phyloP scores from a whole-genome alignment of 2,113 vertebrate species.

The Hyperopisus bebe region DNA sequence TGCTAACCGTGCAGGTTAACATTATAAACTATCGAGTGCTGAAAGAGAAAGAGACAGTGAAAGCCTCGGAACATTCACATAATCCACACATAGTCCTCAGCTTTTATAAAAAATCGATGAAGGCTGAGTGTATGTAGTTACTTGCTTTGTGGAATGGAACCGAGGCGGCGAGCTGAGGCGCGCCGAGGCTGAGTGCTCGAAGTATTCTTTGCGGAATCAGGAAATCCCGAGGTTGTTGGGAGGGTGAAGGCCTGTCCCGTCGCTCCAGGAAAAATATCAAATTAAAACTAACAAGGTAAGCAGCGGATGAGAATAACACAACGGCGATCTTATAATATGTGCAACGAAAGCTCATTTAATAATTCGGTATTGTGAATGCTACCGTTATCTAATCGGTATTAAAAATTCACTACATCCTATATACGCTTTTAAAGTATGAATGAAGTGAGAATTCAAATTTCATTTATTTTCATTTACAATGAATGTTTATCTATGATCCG shows the following conservation, averaged over 20 bases:
- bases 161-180: neutral
- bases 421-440: neutral
- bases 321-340: neutral
- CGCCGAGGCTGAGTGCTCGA: neutral
- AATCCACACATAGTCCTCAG: neutral
- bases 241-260: neutral
- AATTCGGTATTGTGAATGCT: neutral
- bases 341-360: neutral
- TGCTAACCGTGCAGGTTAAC: neutral
- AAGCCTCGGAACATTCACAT: neutral
- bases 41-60: neutral
- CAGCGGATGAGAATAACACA: neutral
- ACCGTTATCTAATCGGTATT: neutral
- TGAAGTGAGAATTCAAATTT: neutral
- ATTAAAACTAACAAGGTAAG: constrained; percentile 17
- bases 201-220: neutral
- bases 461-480: neutral
- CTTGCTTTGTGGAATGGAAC: neutral
- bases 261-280: neutral
- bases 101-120: neutral
- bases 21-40: neutral
- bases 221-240: constrained; percentile 16
- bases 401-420: neutral
- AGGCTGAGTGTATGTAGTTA: neutral
- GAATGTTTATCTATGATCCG: neutral